A percentile compares a stretch with the other conserved stretches of the same genome.
These are phyloP conservation scores for Crocodylus rhombifer DNA, from an alignment of 2,797 vertebrate genomes.

Conservation along the genomic window DNA sequence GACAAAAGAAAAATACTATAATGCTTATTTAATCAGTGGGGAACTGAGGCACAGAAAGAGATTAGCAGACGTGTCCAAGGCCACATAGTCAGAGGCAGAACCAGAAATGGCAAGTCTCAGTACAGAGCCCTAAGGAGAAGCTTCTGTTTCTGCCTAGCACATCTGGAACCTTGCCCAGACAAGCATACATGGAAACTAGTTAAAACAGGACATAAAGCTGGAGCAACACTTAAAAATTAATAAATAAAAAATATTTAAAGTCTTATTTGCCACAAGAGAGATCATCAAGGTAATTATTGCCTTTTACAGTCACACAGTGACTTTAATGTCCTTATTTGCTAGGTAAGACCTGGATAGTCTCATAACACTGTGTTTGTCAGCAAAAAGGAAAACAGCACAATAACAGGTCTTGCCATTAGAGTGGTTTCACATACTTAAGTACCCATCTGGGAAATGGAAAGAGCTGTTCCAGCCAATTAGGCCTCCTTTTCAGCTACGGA, in stretches of 20 bases:
- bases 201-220: background rate
- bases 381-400: background rate
- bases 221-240: too few relatives aligned
- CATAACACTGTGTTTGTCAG: background rate
- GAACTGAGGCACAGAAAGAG: background rate
- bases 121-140: background rate
- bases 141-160: accelerated
- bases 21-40: background rate
- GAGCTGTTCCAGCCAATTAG: background rate
- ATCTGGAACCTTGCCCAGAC: accelerated
- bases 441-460: background rate
- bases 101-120: background rate
- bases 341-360: constrained; percentile 8
- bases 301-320: constrained; percentile 26
- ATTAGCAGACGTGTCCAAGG: background rate
- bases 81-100: background rate
- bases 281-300: constrained; percentile 45
- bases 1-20: background rate
- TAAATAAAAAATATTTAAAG: too few relatives aligned
- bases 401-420: background rate
- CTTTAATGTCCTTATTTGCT: background rate
- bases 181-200: background rate
- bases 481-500: constrained; percentile 5
- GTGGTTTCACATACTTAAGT: background rate
- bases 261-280: background rate